Evolutionary conservation across 2,113 vertebrate genomes (phyloP).

Genomic region (Rhinoptilus africanus): DNA sequence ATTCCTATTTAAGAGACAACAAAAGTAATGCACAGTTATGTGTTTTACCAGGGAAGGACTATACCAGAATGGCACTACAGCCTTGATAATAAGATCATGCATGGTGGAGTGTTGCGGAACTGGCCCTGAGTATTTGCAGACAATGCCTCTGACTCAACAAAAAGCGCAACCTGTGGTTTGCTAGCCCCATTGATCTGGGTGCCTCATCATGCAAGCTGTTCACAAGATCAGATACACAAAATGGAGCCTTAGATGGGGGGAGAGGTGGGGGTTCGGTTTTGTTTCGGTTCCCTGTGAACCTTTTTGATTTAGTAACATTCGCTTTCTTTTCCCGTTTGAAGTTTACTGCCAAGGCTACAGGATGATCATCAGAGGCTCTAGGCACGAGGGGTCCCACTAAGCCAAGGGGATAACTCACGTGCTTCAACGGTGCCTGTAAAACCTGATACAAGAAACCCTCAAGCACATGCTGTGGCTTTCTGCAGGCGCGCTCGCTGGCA

Average conservation of each 20-base stretch:
- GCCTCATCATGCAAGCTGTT: not conserved
- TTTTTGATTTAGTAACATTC: not conserved
- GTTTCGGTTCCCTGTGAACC: not conserved
- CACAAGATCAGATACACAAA: not conserved
- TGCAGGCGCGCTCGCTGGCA: not conserved
- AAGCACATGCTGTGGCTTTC: not conserved
- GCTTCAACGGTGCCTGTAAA: not conserved
- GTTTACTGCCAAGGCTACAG: not conserved
- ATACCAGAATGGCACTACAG: not conserved
- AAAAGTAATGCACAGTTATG: conserved; percentile 6
- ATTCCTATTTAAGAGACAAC: conserved; percentile 41
- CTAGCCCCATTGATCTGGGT: not conserved
- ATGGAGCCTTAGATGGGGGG: not conserved
- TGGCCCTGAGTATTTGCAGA: not conserved
- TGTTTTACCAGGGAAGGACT: not conserved
- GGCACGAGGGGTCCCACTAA: not conserved
- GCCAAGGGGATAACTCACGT: not conserved
- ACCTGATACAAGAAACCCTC: not conserved
- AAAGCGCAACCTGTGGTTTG: not conserved
- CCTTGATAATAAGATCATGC: not conserved
- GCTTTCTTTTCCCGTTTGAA: not conserved
- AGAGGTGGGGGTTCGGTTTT: not conserved
- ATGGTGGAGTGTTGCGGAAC: not conserved
- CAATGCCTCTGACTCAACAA: not conserved
- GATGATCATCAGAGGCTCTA: not conserved